These are phyloP conservation scores for Zelleria hepariella DNA, from an alignment of 2,888 invertebrate genomes.

Conservation along the genomic window DNA sequence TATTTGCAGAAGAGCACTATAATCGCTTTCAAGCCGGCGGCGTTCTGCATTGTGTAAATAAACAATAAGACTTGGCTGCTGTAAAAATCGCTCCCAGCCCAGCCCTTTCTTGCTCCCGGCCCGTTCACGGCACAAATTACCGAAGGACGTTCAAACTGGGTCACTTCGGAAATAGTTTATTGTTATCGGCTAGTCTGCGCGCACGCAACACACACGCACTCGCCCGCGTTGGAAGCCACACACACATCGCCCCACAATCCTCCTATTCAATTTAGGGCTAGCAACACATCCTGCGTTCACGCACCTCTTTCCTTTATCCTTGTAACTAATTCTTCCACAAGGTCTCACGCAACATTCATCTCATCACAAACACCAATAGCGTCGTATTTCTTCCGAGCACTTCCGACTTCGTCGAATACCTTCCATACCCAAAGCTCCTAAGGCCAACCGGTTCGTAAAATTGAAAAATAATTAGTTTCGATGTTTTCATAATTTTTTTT, in stretches of 20 bases:
- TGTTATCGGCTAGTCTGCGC: constrained; percentile 69
- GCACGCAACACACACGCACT: constrained; percentile 58
- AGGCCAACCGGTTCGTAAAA: constrained; percentile 61
- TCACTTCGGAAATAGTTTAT: constrained; percentile 73
- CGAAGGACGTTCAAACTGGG: constrained; percentile 70
- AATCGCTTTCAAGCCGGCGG: constrained; percentile 2
- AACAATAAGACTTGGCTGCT: constrained; percentile 37
- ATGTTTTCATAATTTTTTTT: constrained; percentile 45
- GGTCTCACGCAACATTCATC: constrained; percentile 37
- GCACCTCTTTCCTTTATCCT: constrained; percentile 1
- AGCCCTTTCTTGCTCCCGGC: constrained; percentile 71
- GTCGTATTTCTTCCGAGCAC: constrained; percentile 27
- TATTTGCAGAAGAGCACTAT: background rate
- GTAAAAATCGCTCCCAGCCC: constrained; percentile 50
- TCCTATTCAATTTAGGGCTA: constrained; percentile 49
- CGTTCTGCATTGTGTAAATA: constrained; percentile 26
- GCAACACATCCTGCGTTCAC: constrained; percentile 37
- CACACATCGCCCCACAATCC: constrained; percentile 45
- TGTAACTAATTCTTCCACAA: constrained; percentile 31
- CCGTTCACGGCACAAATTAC: constrained; percentile 67
- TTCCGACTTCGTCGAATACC: constrained; percentile 52
- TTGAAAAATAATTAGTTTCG: constrained; percentile 47
- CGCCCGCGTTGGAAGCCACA: constrained; percentile 48
- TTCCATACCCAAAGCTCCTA: constrained; percentile 45
- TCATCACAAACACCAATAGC: background rate